phyloP scores from a whole-genome alignment of 2,888 invertebrate genomes.

The Sinhomidia bicolor region DNA sequence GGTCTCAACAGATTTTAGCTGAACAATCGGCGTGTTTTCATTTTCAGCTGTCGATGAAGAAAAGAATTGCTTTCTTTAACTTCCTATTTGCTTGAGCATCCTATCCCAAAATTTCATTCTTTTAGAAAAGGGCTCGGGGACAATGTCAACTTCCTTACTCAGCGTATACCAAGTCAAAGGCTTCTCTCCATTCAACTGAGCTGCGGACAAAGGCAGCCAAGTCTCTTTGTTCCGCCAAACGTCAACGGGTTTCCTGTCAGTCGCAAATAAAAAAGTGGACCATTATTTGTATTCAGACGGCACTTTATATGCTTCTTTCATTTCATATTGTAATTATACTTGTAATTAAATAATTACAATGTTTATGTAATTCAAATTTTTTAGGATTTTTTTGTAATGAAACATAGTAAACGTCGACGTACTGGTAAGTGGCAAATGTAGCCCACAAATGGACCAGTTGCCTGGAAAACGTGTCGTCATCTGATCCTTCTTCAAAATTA shows the following conservation, averaged over 20 bases:
- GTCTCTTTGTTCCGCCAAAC: conserved; percentile 64
- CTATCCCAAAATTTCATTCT: conserved; percentile 74
- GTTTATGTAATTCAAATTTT: background rate
- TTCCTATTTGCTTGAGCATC: conserved; percentile 42
- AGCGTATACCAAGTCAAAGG: conserved; percentile 72
- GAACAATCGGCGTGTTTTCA: background rate
- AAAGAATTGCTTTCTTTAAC: background rate
- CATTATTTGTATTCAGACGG: background rate
- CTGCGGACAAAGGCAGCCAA: conserved; percentile 72
- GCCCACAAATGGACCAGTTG: conserved; percentile 72
- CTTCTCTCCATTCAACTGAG: conserved; percentile 73
- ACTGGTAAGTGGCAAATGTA: conserved; percentile 73
- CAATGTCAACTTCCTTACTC: conserved; percentile 52
- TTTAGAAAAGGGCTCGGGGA: conserved; percentile 64
- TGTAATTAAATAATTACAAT: background rate
- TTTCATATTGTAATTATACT: background rate
- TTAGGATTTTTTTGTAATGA: background rate
- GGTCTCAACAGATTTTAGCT: conserved; percentile 21
- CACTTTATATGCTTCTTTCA: background rate
- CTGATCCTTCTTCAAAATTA: conserved; percentile 60
- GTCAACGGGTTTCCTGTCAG: conserved; percentile 67
- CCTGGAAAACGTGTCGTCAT: conserved; percentile 69
- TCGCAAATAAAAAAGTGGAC: background rate
- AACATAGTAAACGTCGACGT: background rate
- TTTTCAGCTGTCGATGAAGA: background rate